phyloP scores from a whole-genome alignment of 2,797 vertebrate genomes.

The Paguma larvata region DNA sequence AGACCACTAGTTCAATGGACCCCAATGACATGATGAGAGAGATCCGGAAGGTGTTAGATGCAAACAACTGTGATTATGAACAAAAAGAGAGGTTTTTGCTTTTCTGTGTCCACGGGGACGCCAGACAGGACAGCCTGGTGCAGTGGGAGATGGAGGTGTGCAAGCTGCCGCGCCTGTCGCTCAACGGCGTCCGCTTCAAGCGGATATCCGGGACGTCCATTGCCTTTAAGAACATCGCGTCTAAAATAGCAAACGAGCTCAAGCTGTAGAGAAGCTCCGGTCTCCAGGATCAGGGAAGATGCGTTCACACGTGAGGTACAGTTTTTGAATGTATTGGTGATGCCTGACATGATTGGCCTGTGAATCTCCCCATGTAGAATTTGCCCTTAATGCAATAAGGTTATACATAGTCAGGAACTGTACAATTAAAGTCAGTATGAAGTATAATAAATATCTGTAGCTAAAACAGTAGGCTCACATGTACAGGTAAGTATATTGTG shows the following conservation, averaged over 20 bases:
- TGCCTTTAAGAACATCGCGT: slow-evolving; percentile 99
- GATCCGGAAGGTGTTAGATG: slow-evolving; percentile 97
- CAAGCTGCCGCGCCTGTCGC: slow-evolving; percentile 97
- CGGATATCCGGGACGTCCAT: slow-evolving; percentile 99
- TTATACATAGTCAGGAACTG: slow-evolving; percentile 94
- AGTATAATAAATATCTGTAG: slow-evolving; percentile 91
- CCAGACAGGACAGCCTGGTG: slow-evolving; percentile 97
- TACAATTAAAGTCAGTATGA: slow-evolving; percentile 92
- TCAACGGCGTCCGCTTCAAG: slow-evolving; percentile 99
- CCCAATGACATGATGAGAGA: slow-evolving; percentile 98
- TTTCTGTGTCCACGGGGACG: slow-evolving; percentile 97
- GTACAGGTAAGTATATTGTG: slow-evolving; percentile 96
- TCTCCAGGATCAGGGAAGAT: slow-evolving; percentile 88
- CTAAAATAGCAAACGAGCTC: slow-evolving; percentile 99
- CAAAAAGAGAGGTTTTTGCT: slow-evolving; percentile 98
- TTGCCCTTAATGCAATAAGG: slow-evolving; percentile 95
- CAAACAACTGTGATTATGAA: slow-evolving; percentile 98
- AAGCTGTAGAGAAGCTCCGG: slow-evolving; percentile 93
- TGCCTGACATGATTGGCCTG: slow-evolving; percentile 89
- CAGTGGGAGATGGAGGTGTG: slow-evolving; percentile 99
- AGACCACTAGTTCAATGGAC: slow-evolving; percentile 99
- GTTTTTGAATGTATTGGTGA: slow-evolving; percentile 91
- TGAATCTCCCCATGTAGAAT: slow-evolving; percentile 90
- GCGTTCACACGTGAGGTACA: slow-evolving; percentile 82
- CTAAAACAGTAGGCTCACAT: slow-evolving; percentile 92